Conservation (phyloP, 2,113 vertebrate genomes). For the Scomber scombrus region DNA sequence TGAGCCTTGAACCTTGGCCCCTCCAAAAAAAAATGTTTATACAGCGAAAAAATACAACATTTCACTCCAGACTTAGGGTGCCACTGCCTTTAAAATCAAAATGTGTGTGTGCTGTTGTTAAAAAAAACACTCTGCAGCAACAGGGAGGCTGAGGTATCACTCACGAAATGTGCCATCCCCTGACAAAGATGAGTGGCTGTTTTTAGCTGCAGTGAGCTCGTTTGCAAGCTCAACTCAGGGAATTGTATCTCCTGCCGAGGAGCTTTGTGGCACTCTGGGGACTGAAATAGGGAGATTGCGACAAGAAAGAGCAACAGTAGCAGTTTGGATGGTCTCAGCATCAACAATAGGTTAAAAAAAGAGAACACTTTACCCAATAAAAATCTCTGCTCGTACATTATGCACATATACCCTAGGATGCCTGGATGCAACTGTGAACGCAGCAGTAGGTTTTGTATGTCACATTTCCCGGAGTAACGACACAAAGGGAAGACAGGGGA, state of each 20-base stretch:
- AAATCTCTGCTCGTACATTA: constrained; percentile 66
- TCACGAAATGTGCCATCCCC: constrained; percentile 50
- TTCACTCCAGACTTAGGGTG: constrained; percentile 30
- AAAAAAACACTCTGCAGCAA: constrained; percentile 27
- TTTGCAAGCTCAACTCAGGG: constrained; percentile 61
- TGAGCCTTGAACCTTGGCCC: constrained; percentile 15
- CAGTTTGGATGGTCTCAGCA: constrained; percentile 41
- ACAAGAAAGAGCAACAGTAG: constrained; percentile 57
- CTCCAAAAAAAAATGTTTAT: background rate
- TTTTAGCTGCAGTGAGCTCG: constrained; percentile 74
- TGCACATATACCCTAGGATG: constrained; percentile 54
- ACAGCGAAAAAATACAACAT: constrained; percentile 33
- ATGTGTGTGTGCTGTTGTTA: constrained; percentile 13
- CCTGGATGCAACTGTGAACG: constrained; percentile 47
- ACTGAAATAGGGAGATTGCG: constrained; percentile 56
- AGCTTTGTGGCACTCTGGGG: constrained; percentile 71
- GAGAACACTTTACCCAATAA: constrained; percentile 50
- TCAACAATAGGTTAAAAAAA: constrained; percentile 38
- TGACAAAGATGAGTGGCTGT: constrained; percentile 68
- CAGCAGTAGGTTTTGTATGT: constrained; percentile 41
- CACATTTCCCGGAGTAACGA: constrained; percentile 12
- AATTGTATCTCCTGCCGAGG: constrained; percentile 57
- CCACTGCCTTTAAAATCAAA: constrained; percentile 39
- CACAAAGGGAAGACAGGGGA: constrained; percentile 12
- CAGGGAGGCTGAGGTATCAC: constrained; percentile 51